Percentiles rank a stretch among this genome's conserved stretches.
Conservation (phyloP, 1,140 invertebrate genomes). For the Dendroctonus valens region DNA sequence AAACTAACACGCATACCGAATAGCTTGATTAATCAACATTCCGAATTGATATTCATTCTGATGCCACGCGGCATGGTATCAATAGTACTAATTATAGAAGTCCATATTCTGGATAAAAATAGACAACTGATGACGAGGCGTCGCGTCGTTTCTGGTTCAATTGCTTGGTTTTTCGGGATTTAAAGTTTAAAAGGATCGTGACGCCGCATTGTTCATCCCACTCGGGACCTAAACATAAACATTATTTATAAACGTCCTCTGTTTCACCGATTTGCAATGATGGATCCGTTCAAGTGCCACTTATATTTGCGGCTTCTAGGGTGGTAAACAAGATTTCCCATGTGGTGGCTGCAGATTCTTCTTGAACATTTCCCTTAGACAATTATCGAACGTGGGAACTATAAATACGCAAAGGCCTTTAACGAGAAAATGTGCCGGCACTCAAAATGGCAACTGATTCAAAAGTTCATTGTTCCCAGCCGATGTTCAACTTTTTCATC, state of each 20-base stretch:
- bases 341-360: no score
- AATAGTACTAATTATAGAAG: no score
- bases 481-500: constrained; percentile 33
- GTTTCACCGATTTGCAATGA: constrained; percentile 14
- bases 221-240: constrained; percentile 10
- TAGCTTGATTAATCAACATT: no score
- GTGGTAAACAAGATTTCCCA: not conserved
- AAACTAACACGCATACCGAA: no score
- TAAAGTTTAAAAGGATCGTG: constrained; percentile 16
- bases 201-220: constrained; percentile 9
- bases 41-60: no score
- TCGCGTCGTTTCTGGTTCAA: no score
- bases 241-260: constrained; percentile 20
- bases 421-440: constrained; percentile 30
- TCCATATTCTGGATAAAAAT: no score
- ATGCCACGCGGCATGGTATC: no score
- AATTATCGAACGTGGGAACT: constrained; percentile 30
- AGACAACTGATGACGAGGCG: no score
- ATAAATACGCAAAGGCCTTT: constrained; percentile 25
- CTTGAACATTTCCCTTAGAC: no score
- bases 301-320: not conserved
- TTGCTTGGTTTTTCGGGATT: not conserved
- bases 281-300: not conserved
- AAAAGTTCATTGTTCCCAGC: constrained; percentile 31
- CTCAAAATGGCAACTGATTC: constrained; percentile 31